Base-by-base conservation (phyloP, 35 echinoderm and acorn worm genomes). In the Anneissia japonica region DNA sequence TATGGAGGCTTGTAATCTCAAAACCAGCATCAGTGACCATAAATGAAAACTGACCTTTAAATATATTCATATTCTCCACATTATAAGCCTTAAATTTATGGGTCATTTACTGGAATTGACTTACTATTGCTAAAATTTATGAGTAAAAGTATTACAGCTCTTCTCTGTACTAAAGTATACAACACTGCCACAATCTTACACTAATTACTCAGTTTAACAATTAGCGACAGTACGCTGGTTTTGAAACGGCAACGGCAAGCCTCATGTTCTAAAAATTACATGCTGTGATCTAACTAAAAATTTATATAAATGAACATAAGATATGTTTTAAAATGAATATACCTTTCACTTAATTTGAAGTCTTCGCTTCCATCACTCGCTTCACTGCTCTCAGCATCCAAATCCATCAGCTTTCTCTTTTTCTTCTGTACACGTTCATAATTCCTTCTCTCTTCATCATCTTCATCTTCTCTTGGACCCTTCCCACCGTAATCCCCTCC, bases 341-440 rank as follows among this genome's bases (percentile, higher is more conserved):
- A 56, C 72, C 87, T 89, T 37, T 36, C 79, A 0, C 93, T 85
- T 17, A 97, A 3, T 35, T 90, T 81, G 56, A 89, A 93, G 43
- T 93, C 91, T 76, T 97, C 95, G 41, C 95, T 91, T 36, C 86
- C 77, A 46, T 91, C 86, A 9, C 39, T 75, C 31, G 81, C 79
- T 84, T 96, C 94, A 30, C 93, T 92, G 35, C 89, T 91, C 17
- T 85, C 86, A 28, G 82, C 82, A 82, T 93, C 92, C 35, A 93
- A 82, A 74, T 93, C 91, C 11, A 85, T 91, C 26, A 97, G 86
- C 12, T 82, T 39, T 46, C 89, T 88, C 86, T 86, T 88, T 40
- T 72, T 85, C 46, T 82, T 87, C 39, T 82, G 84, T 39, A 26
- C 11, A 5, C n/a, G 35, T 21, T 40, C 38, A 14, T 23, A 74